phyloP scores from a whole-genome alignment of 2,888 invertebrate genomes.

The Drosophila sordidula region DNA sequence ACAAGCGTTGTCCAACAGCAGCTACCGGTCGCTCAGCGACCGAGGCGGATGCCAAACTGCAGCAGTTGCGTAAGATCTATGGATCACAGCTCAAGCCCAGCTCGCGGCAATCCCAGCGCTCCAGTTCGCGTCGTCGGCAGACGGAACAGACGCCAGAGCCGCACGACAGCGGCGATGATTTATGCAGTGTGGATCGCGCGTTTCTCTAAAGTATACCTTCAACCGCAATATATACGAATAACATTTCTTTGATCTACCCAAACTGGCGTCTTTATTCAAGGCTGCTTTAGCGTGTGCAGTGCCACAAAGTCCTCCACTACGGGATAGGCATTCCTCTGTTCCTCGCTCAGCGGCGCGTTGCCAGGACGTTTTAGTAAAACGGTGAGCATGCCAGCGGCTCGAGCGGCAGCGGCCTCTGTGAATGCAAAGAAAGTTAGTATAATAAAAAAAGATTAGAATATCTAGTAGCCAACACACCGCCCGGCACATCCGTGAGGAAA shows the following conservation, averaged over 20 bases:
- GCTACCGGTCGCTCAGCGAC: constrained; percentile 3
- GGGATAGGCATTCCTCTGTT: constrained; percentile 86
- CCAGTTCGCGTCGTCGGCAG: constrained; percentile 30
- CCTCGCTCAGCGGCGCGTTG: constrained; percentile 89
- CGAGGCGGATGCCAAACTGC: constrained; percentile 55
- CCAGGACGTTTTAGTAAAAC: constrained; percentile 92
- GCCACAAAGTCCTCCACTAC: constrained; percentile 87
- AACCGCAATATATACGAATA: constrained; percentile 2
- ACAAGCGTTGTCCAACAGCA: constrained; percentile 46
- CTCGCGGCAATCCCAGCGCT: constrained; percentile 66
- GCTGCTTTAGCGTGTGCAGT: constrained; percentile 22
- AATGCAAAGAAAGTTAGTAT: constrained; percentile 51
- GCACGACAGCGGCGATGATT: constrained; percentile 81
- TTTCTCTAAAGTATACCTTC: constrained; percentile 59
- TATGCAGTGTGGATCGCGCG: constrained; percentile 83
- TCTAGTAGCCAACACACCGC: constrained; percentile 88
- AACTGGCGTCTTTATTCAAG: constrained; percentile 22
- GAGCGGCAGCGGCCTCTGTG: constrained; percentile 93
- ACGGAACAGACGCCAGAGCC: constrained; percentile 46
- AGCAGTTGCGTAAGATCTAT: constrained; percentile 74
- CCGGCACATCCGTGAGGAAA: constrained; percentile 94
- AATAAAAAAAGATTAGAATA: background rate
- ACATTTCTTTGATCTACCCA: constrained; percentile 8
- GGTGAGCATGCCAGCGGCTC: constrained; percentile 89
- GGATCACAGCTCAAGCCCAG: constrained; percentile 51